Base-by-base conservation (phyloP, 2,888 invertebrate genomes). In the Heliconius cydno region DNA sequence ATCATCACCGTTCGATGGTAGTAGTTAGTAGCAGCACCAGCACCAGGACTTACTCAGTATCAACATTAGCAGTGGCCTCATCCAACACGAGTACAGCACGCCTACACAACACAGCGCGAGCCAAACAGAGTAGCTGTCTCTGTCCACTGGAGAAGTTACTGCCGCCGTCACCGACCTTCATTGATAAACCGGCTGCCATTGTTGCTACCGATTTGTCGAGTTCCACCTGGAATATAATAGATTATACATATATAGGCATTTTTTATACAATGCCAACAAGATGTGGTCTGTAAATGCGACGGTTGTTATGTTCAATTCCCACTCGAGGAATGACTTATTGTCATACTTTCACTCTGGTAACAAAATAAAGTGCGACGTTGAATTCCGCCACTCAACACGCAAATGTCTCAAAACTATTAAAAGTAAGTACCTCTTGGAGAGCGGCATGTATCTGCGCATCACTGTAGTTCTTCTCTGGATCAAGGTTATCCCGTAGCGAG, bases 51-150 rank as follows among this genome's bases (percentile, higher is more conserved):
- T 90, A 97, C 97, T 97, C 96, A 34, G 97, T 97, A 90, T 98
- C 98, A 0, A 98, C 98, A 88, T 98, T 98, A 0, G 98, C 98
- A 0, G 98, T 98, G 1, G 98, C 98, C 94, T 98, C 98, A 79
- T 97, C 97, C 74, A 97, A 89, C 22, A 97, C 94, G 0, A 97
- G 93, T 66, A 98, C 82, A 95, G 96, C 72, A 96, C 97, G 93
- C 95, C 97, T 87, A 95, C 97, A 87, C 0, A 97, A 93, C 15
- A 97, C 96, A 0, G 97, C 97, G 25, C 97, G 90, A 0, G 97
- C 97, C 30, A 97, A 92, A 85, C 97, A 97, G 73, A 97, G 92
- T 75, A 97, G 92, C 88, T 97, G 97, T 2, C 96, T 87, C 90
- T 97, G 97, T 0, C 97, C 97, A 0, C 96, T 96, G 15, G 97